These are phyloP conservation scores for Tillus elongatus DNA, from an alignment of 2,888 invertebrate species.

Conservation along the genomic window DNA sequence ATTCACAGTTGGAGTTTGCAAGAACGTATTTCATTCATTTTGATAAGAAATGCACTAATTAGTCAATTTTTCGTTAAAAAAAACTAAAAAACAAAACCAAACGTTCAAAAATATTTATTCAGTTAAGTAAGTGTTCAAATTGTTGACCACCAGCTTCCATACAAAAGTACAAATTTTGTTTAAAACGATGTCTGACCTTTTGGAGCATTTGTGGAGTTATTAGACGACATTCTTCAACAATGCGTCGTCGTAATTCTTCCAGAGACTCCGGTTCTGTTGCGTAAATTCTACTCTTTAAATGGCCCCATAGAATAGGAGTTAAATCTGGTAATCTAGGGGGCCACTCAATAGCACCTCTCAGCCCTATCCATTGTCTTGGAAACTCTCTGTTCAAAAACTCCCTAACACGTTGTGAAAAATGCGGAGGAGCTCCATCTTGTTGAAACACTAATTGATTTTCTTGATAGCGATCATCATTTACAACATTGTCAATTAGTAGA, in stretches of 20 bases:
- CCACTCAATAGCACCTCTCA: background rate
- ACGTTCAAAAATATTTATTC: background rate
- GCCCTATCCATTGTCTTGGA: too few species aligned
- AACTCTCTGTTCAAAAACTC: too few species aligned
- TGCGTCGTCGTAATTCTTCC: conserved; percentile 1
- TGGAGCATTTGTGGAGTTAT: background rate
- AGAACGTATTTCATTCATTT: too few species aligned
- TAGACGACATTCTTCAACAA: background rate
- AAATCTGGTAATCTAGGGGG: background rate
- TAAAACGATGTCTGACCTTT: background rate
- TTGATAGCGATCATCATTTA: too few species aligned
- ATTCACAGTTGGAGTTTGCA: too few species aligned
- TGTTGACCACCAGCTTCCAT: conserved; percentile 1
- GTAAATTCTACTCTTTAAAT: background rate
- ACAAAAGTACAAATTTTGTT: conserved; percentile 1
- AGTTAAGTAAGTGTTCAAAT: conserved; percentile 3
- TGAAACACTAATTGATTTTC: too few species aligned
- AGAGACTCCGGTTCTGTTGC: conserved; percentile 3
- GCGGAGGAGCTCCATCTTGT: too few species aligned
- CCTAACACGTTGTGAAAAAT: too few species aligned
- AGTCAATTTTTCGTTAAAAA: too few species aligned
- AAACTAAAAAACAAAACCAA: too few species aligned
- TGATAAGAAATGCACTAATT: too few species aligned
- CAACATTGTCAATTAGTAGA: too few species aligned
- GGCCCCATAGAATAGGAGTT: conserved; percentile 1